phyloP scores from a whole-genome alignment of 1,140 invertebrate genomes.

The Caerostris extrusa region DNA sequence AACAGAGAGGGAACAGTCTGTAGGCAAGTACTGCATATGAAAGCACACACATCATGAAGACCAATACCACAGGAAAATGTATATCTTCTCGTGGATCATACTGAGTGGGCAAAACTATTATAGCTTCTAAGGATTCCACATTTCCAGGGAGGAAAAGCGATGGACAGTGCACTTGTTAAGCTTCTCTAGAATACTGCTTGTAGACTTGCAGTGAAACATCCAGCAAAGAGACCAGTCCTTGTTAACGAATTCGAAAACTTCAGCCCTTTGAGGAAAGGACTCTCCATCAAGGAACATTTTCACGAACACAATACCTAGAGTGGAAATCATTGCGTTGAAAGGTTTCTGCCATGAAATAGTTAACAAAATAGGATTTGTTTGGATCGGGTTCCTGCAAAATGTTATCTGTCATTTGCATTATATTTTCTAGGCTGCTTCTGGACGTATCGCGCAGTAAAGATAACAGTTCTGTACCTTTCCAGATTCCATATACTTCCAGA shows the following conservation, averaged over 20 bases:
- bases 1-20: background rate
- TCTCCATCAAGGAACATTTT: background rate
- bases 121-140: background rate
- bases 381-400: background rate
- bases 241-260: background rate
- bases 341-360: background rate
- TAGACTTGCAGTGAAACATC: background rate
- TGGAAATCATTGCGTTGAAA: background rate
- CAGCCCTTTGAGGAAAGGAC: background rate
- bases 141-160: background rate
- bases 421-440: background rate
- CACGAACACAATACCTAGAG: background rate
- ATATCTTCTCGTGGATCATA: background rate
- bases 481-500: conserved; percentile 80
- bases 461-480: background rate
- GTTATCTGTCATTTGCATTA: background rate
- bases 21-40: background rate
- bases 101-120: background rate
- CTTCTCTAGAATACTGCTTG: background rate
- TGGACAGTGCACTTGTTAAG: background rate
- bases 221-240: background rate
- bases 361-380: background rate
- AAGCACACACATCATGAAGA: background rate
- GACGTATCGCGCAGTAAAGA: background rate
- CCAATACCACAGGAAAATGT: background rate